phyloP scores from a whole-genome alignment of 35 echinoderm and acorn worm species.

The Amphiura filiformis region DNA sequence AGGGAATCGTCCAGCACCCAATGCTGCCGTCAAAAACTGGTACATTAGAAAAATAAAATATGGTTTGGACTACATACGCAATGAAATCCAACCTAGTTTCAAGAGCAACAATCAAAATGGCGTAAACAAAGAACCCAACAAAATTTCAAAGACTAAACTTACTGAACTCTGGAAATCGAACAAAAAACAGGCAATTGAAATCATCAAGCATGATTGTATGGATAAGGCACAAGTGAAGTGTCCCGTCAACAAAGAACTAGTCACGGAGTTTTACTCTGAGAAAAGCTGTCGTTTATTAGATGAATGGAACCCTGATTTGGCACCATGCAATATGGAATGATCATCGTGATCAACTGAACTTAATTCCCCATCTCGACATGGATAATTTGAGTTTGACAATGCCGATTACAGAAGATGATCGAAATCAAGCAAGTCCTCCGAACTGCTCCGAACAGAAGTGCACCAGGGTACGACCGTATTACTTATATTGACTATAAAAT shows the following conservation, averaged over 20 bases:
- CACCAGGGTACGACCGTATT: neutral
- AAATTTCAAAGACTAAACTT: neutral
- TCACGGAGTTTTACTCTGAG: neutral
- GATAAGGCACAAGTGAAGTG: neutral
- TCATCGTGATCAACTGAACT: neutral
- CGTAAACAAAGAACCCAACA: neutral
- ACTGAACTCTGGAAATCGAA: neutral
- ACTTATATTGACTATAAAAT: too few species aligned
- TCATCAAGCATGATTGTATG: neutral
- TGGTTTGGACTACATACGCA: neutral
- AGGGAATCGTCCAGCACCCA: too few species aligned
- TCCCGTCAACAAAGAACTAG: neutral
- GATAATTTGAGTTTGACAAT: neutral
- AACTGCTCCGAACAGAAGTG: neutral
- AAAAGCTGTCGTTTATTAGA: neutral
- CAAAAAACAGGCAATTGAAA: neutral
- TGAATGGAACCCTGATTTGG: neutral
- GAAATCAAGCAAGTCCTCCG: neutral
- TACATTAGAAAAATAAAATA: neutral
- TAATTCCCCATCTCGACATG: neutral
- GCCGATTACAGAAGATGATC: neutral
- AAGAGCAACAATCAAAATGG: neutral
- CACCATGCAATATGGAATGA: neutral
- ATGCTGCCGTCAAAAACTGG: too few species aligned
- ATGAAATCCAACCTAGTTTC: neutral